Conservation (phyloP, 2,797 vertebrate genomes). For the Parotocinclus haroldoi region DNA sequence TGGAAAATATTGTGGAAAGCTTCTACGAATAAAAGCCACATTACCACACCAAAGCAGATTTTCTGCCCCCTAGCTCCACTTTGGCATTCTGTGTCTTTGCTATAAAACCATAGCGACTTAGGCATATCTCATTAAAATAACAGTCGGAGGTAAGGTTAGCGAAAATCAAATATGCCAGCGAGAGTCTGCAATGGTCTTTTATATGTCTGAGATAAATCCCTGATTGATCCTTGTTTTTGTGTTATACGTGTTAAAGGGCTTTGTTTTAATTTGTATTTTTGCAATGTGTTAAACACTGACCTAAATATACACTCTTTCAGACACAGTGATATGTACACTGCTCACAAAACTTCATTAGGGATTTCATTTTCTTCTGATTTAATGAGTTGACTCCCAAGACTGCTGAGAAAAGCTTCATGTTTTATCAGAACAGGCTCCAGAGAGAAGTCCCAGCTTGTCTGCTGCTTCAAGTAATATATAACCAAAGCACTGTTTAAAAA, state of each 20-base stretch:
- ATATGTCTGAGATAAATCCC: not conserved
- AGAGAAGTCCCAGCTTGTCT: slow-evolving; percentile 19
- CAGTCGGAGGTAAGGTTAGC: slow-evolving; percentile 53
- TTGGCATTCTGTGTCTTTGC: slow-evolving; percentile 59
- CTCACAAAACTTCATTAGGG: no score
- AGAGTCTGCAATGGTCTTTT: not conserved
- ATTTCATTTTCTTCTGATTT: no score
- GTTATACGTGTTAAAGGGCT: not conserved
- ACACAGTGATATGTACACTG: no score
- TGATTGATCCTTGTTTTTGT: no score
- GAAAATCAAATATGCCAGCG: slow-evolving; percentile 19
- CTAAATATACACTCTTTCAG: no score
- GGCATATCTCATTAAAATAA: slow-evolving; percentile 42
- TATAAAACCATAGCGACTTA: slow-evolving; percentile 15
- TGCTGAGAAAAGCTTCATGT: slow-evolving; percentile 20
- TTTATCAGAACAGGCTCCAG: slow-evolving; percentile 23
- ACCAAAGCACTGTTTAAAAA: not conserved
- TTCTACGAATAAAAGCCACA: slow-evolving; percentile 46
- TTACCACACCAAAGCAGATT: slow-evolving; percentile 49
- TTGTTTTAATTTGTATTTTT: not conserved
- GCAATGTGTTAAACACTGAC: not conserved
- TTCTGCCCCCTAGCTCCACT: slow-evolving; percentile 46
- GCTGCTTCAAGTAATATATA: slow-evolving; percentile 25
- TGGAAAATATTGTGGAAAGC: slow-evolving; percentile 39
- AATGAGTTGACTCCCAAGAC: not conserved